Conservation (phyloP, 2,113 vertebrate genomes). For the Macheiramphus alcinus region DNA sequence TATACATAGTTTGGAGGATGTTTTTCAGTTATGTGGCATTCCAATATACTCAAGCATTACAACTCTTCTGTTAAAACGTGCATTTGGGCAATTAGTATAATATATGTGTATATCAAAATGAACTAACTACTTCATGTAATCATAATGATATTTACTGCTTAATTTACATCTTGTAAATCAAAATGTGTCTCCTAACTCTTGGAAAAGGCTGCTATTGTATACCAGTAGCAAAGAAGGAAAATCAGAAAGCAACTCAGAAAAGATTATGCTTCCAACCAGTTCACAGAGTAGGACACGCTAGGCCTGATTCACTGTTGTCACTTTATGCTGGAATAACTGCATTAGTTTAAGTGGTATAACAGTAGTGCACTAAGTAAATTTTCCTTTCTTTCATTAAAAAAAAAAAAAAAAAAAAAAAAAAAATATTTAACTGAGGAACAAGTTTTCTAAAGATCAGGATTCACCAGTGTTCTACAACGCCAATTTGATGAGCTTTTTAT, state of each 20-base stretch:
- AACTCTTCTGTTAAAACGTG: background rate
- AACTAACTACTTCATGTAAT: background rate
- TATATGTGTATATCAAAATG: conserved; percentile 21
- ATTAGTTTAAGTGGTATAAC: background rate
- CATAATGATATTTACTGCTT: conserved; percentile 11
- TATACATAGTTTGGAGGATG: background rate
- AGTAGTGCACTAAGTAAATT: background rate
- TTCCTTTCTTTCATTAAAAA: background rate
- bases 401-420: too few species aligned
- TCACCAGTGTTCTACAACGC: background rate
- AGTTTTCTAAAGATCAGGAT: background rate
- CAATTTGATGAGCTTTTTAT: background rate
- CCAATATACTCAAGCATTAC: background rate
- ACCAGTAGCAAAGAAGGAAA: background rate
- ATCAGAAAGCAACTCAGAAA: background rate
- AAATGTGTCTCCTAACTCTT: background rate
- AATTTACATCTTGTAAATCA: conserved; percentile 35
- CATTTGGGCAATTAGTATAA: background rate
- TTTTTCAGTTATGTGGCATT: background rate
- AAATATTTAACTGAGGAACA: background rate
- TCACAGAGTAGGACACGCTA: background rate
- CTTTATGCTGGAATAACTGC: background rate
- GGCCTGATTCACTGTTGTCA: background rate
- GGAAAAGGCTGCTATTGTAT: background rate
- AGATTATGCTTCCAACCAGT: background rate